Evolutionary conservation across 2,888 invertebrate species (phyloP).

Genomic region (Scelioninae gen. 1): DNA sequence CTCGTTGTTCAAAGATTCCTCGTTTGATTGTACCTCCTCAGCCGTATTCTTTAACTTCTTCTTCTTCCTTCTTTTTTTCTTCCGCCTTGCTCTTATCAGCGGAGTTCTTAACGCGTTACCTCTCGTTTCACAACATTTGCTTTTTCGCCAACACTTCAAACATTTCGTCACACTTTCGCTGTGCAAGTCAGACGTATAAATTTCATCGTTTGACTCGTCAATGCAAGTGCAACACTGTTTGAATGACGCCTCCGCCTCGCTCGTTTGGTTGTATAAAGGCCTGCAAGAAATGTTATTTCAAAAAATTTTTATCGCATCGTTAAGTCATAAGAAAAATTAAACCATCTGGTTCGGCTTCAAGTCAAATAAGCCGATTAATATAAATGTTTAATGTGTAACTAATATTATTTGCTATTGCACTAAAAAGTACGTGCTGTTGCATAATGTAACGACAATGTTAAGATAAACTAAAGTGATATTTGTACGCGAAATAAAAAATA

Average conservation of each 20-base stretch:
- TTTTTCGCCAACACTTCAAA: conserved; percentile 58
- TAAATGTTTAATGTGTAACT: background rate
- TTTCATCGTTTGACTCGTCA: conserved; percentile 59
- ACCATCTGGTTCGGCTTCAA: conserved; percentile 13
- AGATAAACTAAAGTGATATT: too few relatives aligned
- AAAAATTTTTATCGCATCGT: conserved; percentile 35
- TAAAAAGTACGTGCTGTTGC: background rate
- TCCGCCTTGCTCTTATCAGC: conserved; percentile 38
- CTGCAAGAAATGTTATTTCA: conserved; percentile 25
- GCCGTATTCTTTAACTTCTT: conserved; percentile 38
- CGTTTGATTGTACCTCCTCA: conserved; percentile 48
- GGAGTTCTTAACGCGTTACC: conserved; percentile 34
- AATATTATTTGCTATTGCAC: background rate
- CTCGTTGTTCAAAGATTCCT: conserved; percentile 48
- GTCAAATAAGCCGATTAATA: conserved; percentile 29
- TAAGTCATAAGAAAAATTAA: conserved; percentile 41
- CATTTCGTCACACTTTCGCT: conserved; percentile 58
- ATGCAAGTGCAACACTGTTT: conserved; percentile 60
- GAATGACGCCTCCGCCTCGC: conserved; percentile 47
- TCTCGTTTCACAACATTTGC: conserved; percentile 39
- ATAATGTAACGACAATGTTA: background rate
- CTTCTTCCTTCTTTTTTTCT: conserved; percentile 42
- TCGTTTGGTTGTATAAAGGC: conserved; percentile 45
- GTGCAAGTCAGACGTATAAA: conserved; percentile 53
- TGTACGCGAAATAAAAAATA: too few relatives aligned